phyloP scores from a whole-genome alignment of 1,140 invertebrate species.

The Drosophila auraria region DNA sequence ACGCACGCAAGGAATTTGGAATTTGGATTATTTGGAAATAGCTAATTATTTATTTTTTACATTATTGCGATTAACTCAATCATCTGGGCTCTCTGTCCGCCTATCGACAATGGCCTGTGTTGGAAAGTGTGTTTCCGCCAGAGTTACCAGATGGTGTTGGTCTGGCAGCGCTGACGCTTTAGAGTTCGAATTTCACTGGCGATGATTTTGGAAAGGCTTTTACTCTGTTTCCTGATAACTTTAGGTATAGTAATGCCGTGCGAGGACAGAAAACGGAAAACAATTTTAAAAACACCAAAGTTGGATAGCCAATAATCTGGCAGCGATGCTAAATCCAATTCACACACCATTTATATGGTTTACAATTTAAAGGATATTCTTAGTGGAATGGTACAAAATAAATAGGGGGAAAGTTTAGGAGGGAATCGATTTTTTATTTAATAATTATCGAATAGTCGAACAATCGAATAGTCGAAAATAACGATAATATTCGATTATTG shows the following conservation, averaged over 20 bases:
- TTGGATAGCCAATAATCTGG: not conserved
- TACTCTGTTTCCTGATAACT: not conserved
- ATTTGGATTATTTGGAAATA: slow-evolving; percentile 46
- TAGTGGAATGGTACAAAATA: too few species aligned
- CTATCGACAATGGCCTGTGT: slow-evolving; percentile 16
- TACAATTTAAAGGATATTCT: not conserved
- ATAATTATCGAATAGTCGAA: too few species aligned
- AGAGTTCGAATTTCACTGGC: not conserved
- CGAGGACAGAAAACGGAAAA: not conserved
- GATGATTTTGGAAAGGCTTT: not conserved
- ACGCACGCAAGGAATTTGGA: slow-evolving; percentile 55
- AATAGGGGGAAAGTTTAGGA: too few species aligned
- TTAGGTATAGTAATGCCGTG: not conserved
- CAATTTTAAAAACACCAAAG: not conserved
- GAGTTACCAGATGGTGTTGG: not conserved
- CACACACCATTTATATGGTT: not conserved
- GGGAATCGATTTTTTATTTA: too few species aligned
- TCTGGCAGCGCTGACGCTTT: not conserved
- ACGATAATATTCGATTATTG: too few species aligned
- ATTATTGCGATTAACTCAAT: slow-evolving; percentile 36
- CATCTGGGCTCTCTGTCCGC: slow-evolving; percentile 35
- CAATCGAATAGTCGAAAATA: too few species aligned
- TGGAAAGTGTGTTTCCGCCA: not conserved
- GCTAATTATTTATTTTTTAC: slow-evolving; percentile 43
- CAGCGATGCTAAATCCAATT: not conserved